Base-by-base conservation (phyloP, 2,888 invertebrate species). In the Agonum fuliginosum region DNA sequence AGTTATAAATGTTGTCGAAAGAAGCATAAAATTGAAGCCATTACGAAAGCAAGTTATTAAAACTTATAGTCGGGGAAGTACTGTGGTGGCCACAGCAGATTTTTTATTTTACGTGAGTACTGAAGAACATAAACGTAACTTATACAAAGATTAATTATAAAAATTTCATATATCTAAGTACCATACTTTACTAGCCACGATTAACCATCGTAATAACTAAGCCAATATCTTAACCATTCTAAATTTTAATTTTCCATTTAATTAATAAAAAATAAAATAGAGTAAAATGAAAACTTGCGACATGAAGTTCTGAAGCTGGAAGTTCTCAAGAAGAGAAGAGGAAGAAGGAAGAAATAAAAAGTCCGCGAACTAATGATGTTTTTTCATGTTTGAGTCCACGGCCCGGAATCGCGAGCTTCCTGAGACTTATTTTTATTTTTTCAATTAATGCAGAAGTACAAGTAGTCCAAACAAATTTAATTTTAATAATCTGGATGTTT, bases 171-270 rank as follows among this genome's bases (percentile, higher is more conserved):
- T n/a, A n/a, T n/a, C n/a, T n/a, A n/a, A n/a, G n/a, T n/a, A n/a
- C n/a, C n/a, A n/a, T n/a, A n/a, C n/a, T n/a, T n/a, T n/a, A n/a
- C n/a, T n/a, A n/a, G 8, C 8, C 8, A 37, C 37, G 12, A 43
- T 1, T 43, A n/a, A 1, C 17, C 24, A n/a, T n/a, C 54, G 22
- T 27, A 22, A 54, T 8, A 54, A 54, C 12, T 24, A 62, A 62
- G 30, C 30, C 58, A 30, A 27, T 10, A 62, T 62, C 30, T 62
- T 20, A 62, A 62, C 58, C 17, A 62, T 62, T 62, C 30, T 3
- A 30, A 62, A 62, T 62, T 62, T 62, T 62, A 62, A 62, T 62
- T 30, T 62, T 62, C 58, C 30, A 62, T 62, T 62, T 62, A 62
- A 62, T 62, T 62, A 62, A 62, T 62, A 62, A 62, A 62, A 62